These are phyloP conservation scores for Arvicola amphibius DNA, from an alignment of 2,797 vertebrate species.

Conservation along the genomic window DNA sequence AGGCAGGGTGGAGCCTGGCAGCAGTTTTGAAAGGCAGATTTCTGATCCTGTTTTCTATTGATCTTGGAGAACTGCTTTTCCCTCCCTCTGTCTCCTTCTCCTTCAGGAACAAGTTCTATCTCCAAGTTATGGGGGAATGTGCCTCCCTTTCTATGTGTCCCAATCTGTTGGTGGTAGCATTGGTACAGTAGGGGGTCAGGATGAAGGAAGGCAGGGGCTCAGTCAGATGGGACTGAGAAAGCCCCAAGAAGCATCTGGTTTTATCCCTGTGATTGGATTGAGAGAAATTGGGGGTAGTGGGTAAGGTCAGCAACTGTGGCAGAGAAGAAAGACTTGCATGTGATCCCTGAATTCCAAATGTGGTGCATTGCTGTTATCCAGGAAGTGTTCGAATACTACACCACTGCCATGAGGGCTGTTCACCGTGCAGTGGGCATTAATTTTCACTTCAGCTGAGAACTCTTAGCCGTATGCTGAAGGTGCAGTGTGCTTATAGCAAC, in stretches of 20 bases:
- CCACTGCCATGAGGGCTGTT: background rate
- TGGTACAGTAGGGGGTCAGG: background rate
- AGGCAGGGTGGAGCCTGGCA: background rate
- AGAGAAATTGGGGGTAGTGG: background rate
- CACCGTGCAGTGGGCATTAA: fast-evolving
- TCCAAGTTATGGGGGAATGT: too few species aligned
- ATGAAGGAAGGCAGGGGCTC: background rate
- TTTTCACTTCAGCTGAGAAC: background rate
- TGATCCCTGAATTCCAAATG: too few species aligned
- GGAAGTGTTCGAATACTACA: fast-evolving
- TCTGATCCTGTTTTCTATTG: background rate
- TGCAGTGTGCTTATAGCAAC: fast-evolving
- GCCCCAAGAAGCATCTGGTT: background rate
- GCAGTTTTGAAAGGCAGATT: background rate
- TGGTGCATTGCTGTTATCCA: too few species aligned
- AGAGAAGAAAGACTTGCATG: background rate
- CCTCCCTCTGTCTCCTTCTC: background rate
- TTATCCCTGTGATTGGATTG: background rate
- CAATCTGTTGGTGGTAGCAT: background rate
- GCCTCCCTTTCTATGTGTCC: background rate
- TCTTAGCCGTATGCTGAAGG: background rate
- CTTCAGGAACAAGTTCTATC: background rate
- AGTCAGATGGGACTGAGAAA: background rate
- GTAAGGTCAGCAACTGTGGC: too few species aligned
- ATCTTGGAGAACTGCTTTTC: too few species aligned